Base-by-base conservation (phyloP, 2,888 invertebrate genomes). In the Ennomos quercinarius region DNA sequence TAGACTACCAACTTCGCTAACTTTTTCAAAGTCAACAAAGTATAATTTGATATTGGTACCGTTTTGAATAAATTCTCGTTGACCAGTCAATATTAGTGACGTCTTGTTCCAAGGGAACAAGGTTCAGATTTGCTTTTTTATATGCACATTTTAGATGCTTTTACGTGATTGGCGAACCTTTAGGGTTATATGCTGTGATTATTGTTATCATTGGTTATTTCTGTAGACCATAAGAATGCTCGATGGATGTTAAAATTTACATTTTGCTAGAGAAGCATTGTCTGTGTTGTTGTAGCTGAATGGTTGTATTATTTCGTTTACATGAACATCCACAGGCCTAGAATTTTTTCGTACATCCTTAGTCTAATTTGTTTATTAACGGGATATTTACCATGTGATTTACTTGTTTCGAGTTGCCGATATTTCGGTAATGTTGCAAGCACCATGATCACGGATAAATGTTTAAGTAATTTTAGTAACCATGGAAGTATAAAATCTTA, bases 21-120 rank as follows among this genome's bases (percentile, higher is more conserved):
- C 54, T 72, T 71, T 74, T 78, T 76, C 77, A 77, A 77, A 68
- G 77, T 75, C 77, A 77, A 77, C 74, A 73, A 67, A 70, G 66
- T 57, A 61, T 68, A 60, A 68, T 66, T 58, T 48, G 48, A 61
- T 51, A 51, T 40, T 43, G 45, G 39, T 43, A 13, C 47, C 46
- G 54, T 47, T 58, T 53, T 47, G 58, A 61, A 64, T 58, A 61
- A 60, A 57, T 54, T 40, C 55, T 27, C 35, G 40, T 44, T 44
- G 34, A 39, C 13, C 10, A 37, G 9, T 44, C 42, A 43, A 46
- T 39, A 42, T 11, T 5, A 42, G 11, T 38, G 10, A 12, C 37
- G 17, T 39, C 48, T 39, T 58, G 49, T 36, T 11, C 10, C 27
- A 10, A 34, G 0, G 36, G 5, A 10, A n/a, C 39, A 55, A 46